Evolutionary conservation across 2,888 invertebrate species (phyloP).

Genomic region (Aromia moschata): DNA sequence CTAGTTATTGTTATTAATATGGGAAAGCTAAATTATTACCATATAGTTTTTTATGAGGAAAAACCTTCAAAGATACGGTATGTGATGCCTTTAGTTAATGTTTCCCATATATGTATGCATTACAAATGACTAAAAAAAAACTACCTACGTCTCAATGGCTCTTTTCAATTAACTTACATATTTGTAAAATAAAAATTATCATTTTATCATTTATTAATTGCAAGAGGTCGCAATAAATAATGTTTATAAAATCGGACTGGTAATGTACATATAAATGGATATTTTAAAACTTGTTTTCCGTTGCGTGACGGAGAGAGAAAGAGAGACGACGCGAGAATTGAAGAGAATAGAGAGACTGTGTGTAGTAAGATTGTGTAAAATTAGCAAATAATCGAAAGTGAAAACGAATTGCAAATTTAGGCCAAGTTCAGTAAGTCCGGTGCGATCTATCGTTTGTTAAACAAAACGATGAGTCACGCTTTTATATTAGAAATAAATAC

Average conservation of each 20-base stretch:
- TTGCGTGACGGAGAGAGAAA: constrained; percentile 29
- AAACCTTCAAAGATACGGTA: not conserved
- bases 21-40: not conserved
- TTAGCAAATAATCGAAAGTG: constrained; percentile 59
- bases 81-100: too few relatives aligned
- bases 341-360: constrained; percentile 27
- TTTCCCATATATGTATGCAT: too few relatives aligned
- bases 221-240: constrained; percentile 4
- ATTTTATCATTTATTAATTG: constrained; percentile 5
- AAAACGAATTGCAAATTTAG: constrained; percentile 56
- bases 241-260: constrained; percentile 10
- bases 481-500: constrained; percentile 28
- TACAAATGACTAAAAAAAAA: too few relatives aligned
- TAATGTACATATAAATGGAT: constrained; percentile 21
- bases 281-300: constrained; percentile 33
- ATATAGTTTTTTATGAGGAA: constrained; percentile 2
- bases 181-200: not conserved
- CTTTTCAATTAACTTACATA: not conserved
- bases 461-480: constrained; percentile 38
- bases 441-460: constrained; percentile 38
- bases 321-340: constrained; percentile 18
- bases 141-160: too few relatives aligned
- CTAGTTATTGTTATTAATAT: constrained; percentile 5
- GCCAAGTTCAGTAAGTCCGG: constrained; percentile 58
- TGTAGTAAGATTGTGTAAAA: constrained; percentile 55